Percentiles rank a stretch among this genome's conserved stretches.
Conservation (phyloP, 2,113 vertebrate genomes). For the Alexandromys fortis region DNA sequence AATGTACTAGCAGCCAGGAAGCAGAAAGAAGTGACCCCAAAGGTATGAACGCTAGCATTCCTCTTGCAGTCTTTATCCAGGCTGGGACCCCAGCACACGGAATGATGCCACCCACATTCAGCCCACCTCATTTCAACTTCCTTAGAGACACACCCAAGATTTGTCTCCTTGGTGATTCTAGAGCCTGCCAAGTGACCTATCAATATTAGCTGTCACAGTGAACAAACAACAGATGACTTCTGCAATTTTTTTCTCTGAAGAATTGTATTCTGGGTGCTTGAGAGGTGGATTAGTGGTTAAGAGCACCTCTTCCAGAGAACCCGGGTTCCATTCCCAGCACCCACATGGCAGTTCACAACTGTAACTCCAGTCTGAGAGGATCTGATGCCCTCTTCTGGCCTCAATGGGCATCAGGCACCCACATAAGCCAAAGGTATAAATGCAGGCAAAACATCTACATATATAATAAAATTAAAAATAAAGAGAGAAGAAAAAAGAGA, state of each 20-base stretch:
- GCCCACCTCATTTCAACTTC: background rate
- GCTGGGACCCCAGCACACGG: background rate
- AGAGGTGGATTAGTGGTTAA: background rate
- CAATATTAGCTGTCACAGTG: background rate
- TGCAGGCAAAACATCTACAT: background rate
- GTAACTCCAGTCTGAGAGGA: background rate
- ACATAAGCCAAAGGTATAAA: background rate
- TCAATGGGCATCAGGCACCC: background rate
- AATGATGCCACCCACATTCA: background rate
- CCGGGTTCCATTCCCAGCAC: background rate
- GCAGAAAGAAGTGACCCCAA: background rate
- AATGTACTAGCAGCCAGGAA: background rate
- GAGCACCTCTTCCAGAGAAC: background rate
- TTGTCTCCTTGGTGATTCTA: background rate
- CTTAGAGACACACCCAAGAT: background rate
- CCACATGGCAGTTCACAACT: background rate
- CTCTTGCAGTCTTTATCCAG: background rate
- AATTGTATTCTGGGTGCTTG: background rate
- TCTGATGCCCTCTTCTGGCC: background rate
- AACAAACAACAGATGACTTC: conserved; percentile 22
- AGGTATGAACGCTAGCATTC: background rate
- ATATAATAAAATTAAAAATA: conserved; percentile 1
- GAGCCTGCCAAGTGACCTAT: no score
- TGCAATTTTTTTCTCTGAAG: conserved; percentile 3
- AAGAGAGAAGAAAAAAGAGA: background rate